These are phyloP conservation scores for Hydrozoanthus gracilis DNA, from an alignment of 92 coral and sea anemone genomes.

Conservation along the genomic window DNA sequence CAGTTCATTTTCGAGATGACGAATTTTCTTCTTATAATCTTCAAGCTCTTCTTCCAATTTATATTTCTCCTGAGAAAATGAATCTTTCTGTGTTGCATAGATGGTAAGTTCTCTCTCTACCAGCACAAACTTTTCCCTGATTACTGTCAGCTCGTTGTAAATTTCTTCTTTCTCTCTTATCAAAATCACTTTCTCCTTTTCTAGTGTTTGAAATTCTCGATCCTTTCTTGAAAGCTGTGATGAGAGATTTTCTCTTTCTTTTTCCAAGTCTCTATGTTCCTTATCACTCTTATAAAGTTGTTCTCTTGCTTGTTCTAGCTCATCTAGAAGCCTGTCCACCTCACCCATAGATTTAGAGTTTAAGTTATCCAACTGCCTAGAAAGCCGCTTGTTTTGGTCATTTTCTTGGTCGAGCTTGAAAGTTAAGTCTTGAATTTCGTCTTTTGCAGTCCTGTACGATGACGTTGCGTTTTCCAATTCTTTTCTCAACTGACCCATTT, in stretches of 20 bases:
- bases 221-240: conserved; percentile 59
- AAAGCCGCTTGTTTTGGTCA: conserved; percentile 42
- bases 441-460: neutral
- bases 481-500: conserved; percentile 42
- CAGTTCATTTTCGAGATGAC: conserved; percentile 35
- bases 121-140: conserved; percentile 64
- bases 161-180: conserved; percentile 68
- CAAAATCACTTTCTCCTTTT: conserved; percentile 61
- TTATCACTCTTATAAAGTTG: conserved; percentile 61
- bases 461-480: conserved; percentile 33
- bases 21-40: conserved; percentile 55
- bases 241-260: conserved; percentile 55
- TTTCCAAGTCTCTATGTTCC: conserved; percentile 59
- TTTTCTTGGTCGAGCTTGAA: conserved; percentile 54
- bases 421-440: conserved; percentile 54
- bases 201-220: conserved; percentile 54
- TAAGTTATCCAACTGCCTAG: conserved; percentile 49
- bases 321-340: conserved; percentile 64
- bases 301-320: conserved; percentile 64
- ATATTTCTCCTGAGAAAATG: conserved; percentile 57
- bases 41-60: conserved; percentile 64
- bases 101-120: conserved; percentile 66
- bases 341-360: conserved; percentile 38
- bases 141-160: conserved; percentile 59
- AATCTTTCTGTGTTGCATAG: conserved; percentile 61